A percentile compares a stretch with the other conserved stretches of the same genome.
phyloP scores from a whole-genome alignment of 1,140 invertebrate genomes.

The Nasonia vitripennis region DNA sequence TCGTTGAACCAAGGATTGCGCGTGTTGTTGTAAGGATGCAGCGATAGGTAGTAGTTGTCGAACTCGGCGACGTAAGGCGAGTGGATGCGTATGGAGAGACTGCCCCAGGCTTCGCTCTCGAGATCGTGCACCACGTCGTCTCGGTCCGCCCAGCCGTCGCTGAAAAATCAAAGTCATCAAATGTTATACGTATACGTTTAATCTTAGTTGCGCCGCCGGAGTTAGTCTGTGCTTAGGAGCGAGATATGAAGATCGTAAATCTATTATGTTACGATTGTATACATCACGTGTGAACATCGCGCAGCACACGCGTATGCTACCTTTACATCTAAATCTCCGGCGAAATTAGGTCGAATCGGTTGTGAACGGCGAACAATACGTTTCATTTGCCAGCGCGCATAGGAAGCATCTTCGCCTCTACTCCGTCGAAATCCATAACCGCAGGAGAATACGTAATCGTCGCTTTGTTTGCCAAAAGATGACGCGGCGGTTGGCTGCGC shows the following conservation, averaged over 20 bases:
- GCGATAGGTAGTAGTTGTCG: conserved; percentile 81
- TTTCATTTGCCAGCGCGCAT: background rate
- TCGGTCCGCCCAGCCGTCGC: conserved; percentile 86
- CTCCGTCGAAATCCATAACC: background rate
- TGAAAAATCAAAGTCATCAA: conserved; percentile 60
- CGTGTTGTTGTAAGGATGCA: conserved; percentile 80
- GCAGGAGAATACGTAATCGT: conserved; percentile 15
- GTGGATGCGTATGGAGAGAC: conserved; percentile 84
- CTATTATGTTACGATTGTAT: no score
- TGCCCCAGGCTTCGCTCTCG: conserved; percentile 83
- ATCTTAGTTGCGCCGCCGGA: no score
- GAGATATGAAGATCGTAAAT: no score
- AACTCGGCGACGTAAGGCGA: conserved; percentile 82
- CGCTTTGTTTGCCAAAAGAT: background rate
- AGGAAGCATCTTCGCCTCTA: background rate
- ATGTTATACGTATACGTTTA: no score
- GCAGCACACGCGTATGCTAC: background rate
- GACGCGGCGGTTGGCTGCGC: background rate
- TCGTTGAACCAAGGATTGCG: conserved; percentile 87
- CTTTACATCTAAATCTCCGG: background rate
- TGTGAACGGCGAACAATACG: background rate
- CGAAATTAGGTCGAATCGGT: background rate
- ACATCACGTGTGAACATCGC: no score
- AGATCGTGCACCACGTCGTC: conserved; percentile 83
- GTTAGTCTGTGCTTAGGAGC: no score